These are phyloP conservation scores for Gymnobelideus leadbeateri DNA, from an alignment of 2,113 vertebrate genomes.

Conservation along the genomic window DNA sequence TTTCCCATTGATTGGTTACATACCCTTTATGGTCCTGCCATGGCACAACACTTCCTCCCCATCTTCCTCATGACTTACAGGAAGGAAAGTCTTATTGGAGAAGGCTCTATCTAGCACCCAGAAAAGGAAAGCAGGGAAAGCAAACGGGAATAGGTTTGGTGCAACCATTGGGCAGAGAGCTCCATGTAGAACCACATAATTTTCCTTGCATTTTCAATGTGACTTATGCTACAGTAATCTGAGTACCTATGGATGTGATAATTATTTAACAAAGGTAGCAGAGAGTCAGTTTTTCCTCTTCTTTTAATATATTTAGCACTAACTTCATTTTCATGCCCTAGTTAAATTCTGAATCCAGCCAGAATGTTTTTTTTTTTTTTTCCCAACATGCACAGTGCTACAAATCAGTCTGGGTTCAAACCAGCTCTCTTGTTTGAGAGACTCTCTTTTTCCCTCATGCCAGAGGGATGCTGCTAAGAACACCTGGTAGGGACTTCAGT, in stretches of 20 bases:
- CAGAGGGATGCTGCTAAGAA: too few relatives aligned
- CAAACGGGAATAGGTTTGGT: not conserved
- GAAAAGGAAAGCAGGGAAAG: not conserved
- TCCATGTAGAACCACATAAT: not conserved
- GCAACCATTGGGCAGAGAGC: not conserved
- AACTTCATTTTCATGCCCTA: not conserved
- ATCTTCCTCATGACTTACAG: not conserved
- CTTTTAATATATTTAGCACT: not conserved
- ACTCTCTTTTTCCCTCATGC: too few relatives aligned
- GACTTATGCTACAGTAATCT: not conserved
- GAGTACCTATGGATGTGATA: not conserved
- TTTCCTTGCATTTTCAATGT: not conserved
- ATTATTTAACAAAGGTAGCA: not conserved
- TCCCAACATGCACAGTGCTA: too few relatives aligned
- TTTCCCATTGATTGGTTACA: not conserved
- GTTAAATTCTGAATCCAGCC: not conserved
- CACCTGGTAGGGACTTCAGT: too few relatives aligned
- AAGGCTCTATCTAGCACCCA: not conserved
- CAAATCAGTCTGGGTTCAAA: too few relatives aligned
- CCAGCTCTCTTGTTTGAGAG: too few relatives aligned
- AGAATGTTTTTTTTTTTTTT: not conserved
- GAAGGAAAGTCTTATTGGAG: not conserved
- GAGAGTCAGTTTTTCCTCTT: not conserved
- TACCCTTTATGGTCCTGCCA: not conserved
- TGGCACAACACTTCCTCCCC: not conserved